A percentile compares a stretch with the other conserved stretches of the same genome.
phyloP scores from a whole-genome alignment of 2,888 invertebrate genomes.

The Dolomedes plantarius region DNA sequence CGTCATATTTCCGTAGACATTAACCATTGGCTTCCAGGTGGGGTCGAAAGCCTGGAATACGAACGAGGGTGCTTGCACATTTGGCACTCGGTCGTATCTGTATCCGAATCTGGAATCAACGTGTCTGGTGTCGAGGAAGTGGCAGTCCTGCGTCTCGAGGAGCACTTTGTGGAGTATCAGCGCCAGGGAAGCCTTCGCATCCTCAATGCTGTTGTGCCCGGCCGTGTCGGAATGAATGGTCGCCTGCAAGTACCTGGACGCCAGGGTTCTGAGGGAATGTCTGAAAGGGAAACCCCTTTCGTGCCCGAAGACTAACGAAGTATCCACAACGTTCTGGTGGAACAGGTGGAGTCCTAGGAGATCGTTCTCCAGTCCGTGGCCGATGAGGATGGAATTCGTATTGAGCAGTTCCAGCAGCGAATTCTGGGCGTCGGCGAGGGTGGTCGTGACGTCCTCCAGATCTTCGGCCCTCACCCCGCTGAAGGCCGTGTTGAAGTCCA shows the following conservation, averaged over 20 bases:
- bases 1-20: too few species aligned
- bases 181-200: constrained; percentile 77
- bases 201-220: constrained; percentile 25
- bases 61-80: too few species aligned
- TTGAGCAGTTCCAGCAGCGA: constrained; percentile 79
- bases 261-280: background rate
- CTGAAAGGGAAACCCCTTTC: background rate
- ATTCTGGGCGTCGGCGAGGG: constrained; percentile 73
- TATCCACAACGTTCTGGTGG: constrained; percentile 76
- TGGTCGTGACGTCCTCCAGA: constrained; percentile 76
- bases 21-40: too few species aligned
- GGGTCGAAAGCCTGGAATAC: too few species aligned
- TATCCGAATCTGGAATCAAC: too few species aligned
- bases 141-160: background rate
- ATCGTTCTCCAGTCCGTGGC: constrained; percentile 79
- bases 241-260: background rate
- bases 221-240: background rate
- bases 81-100: too few species aligned
- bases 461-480: constrained; percentile 77
- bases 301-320: constrained; percentile 78
- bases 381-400: constrained; percentile 81
- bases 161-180: constrained; percentile 75
- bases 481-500: constrained; percentile 76
- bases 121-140: too few species aligned
- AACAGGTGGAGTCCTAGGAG: constrained; percentile 77